These are phyloP conservation scores for Salticus scenicus DNA, from an alignment of 2,888 invertebrate species.

Conservation along the genomic window DNA sequence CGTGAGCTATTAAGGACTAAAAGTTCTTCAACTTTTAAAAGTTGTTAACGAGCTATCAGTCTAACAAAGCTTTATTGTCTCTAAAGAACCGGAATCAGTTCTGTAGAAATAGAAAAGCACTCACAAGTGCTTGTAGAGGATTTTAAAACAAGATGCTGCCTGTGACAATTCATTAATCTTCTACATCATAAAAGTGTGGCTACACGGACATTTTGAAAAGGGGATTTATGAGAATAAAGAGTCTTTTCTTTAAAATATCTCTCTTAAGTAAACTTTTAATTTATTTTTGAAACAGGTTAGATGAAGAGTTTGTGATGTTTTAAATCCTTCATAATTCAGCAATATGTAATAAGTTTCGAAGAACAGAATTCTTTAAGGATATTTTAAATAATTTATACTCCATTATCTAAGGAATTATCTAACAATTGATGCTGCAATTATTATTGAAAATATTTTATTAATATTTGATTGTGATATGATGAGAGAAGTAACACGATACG, in stretches of 20 bases:
- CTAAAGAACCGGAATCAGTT: background rate
- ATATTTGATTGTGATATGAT: too few species aligned
- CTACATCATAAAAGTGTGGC: background rate
- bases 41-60: background rate
- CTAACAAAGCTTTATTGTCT: background rate
- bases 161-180: slow-evolving; percentile 9
- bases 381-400: too few species aligned
- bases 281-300: background rate
- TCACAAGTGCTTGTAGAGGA: slow-evolving; percentile 4
- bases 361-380: too few species aligned
- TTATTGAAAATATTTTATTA: too few species aligned
- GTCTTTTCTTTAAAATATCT: background rate
- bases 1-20: background rate
- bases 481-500: too few species aligned
- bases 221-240: background rate
- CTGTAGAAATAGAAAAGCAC: background rate
- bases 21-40: slow-evolving; percentile 1
- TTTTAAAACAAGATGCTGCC: background rate
- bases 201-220: background rate
- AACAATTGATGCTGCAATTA: too few species aligned
- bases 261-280: background rate
- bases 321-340: too few species aligned
- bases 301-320: too few species aligned
- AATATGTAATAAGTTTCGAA: too few species aligned
- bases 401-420: too few species aligned